These are phyloP conservation scores for Pseudonaja textilis DNA, from an alignment of 2,113 vertebrate species.

Conservation along the genomic window DNA sequence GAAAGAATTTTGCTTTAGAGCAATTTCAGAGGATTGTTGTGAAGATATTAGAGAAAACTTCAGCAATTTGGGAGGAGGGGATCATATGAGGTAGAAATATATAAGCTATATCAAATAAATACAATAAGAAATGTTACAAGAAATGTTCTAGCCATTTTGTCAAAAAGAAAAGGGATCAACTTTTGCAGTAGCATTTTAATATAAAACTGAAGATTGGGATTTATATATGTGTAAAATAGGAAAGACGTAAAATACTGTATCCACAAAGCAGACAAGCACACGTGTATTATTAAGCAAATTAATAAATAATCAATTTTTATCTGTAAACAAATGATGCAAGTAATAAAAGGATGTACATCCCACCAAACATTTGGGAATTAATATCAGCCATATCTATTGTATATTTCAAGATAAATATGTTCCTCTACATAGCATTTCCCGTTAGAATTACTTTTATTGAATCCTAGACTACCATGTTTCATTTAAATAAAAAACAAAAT, in stretches of 20 bases:
- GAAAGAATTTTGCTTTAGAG: not conserved
- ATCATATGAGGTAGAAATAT: not conserved
- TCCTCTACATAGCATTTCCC: not conserved
- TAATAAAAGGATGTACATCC: not conserved
- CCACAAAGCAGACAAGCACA: not conserved
- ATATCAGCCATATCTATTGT: not conserved
- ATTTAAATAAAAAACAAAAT: slow-evolving; percentile 5
- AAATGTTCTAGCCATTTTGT: not conserved
- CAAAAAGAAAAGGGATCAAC: not conserved
- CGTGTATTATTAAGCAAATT: not conserved
- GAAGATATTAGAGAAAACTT: not conserved
- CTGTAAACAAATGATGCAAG: not conserved
- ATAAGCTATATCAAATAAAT: not conserved
- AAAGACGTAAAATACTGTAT: not conserved
- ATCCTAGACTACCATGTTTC: not conserved
- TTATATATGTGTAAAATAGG: not conserved
- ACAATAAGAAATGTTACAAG: not conserved
- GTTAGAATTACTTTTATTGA: not conserved
- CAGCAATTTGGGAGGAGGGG: not conserved
- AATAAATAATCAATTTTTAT: not conserved
- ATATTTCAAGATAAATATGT: not conserved
- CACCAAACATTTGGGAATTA: not conserved
- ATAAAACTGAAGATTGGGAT: not conserved
- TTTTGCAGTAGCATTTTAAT: not conserved
- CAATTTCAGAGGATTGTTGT: not conserved